These are phyloP conservation scores for Hemicordylus capensis DNA, from an alignment of 2,113 vertebrate genomes.

Conservation along the genomic window DNA sequence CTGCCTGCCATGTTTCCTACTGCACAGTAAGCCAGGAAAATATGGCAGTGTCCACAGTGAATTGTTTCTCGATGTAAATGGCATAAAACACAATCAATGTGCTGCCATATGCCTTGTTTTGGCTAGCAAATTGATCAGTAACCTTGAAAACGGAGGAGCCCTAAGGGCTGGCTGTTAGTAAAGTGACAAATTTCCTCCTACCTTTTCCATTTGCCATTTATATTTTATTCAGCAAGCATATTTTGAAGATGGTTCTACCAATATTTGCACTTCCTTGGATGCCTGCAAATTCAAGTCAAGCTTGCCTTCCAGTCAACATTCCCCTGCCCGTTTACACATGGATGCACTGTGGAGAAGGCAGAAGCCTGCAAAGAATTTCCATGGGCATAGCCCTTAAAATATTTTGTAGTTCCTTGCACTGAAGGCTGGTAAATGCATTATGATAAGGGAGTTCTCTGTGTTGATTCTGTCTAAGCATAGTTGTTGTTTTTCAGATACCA, in stretches of 20 bases:
- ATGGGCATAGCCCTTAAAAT: background rate
- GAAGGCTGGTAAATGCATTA: background rate
- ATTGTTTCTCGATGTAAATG: conserved; percentile 3
- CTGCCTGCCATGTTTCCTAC: background rate
- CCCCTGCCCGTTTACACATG: background rate
- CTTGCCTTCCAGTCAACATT: conserved; percentile 15
- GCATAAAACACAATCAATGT: accelerated
- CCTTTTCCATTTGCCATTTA: background rate
- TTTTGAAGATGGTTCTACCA: background rate
- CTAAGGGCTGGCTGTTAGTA: background rate
- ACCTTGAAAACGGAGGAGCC: background rate
- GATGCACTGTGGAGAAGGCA: background rate
- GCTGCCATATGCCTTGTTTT: conserved; percentile 3
- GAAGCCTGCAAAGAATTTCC: background rate
- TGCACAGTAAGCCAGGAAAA: background rate
- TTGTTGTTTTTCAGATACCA: background rate
- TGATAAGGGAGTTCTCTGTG: background rate
- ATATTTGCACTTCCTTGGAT: background rate
- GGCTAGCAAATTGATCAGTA: background rate
- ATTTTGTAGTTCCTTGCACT: conserved; percentile 28
- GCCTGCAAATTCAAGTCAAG: background rate
- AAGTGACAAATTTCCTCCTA: background rate
- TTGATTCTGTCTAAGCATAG: background rate
- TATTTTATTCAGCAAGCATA: background rate
- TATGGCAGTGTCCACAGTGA: background rate